Evolutionary conservation across 2,888 invertebrate genomes (phyloP).

Genomic region (Amiota communis): DNA sequence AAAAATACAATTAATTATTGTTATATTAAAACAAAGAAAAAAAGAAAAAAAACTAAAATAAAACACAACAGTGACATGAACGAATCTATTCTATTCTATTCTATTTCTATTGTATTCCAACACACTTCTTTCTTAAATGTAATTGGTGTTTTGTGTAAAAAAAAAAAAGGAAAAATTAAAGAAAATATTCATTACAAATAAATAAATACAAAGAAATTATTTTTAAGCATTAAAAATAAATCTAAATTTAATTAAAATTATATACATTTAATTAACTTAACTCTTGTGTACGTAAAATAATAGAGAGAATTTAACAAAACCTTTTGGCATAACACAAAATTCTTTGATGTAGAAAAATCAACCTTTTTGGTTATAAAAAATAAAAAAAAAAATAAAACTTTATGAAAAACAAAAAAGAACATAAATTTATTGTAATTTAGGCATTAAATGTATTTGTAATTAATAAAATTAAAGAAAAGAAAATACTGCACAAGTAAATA

Average conservation of each 20-base stretch:
- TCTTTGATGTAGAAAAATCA: conserved; percentile 20
- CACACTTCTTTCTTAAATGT: conserved; percentile 15
- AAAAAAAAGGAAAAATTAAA: conserved; percentile 33
- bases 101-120: conserved; percentile 37
- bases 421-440: conserved; percentile 47
- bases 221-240: conserved; percentile 60
- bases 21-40: neutral
- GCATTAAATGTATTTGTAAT: conserved; percentile 46
- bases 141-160: conserved; percentile 41
- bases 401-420: conserved; percentile 43
- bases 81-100: conserved; percentile 42
- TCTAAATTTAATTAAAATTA: conserved; percentile 30
- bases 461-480: conserved; percentile 47
- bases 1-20: conserved; percentile 31
- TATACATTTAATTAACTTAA: too few relatives aligned
- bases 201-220: conserved; percentile 64
- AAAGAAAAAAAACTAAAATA: conserved; percentile 40
- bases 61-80: conserved; percentile 37
- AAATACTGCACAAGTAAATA: conserved; percentile 39
- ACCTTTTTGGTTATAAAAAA: conserved; percentile 44
- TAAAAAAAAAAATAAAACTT: conserved; percentile 39
- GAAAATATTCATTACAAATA: conserved; percentile 43
- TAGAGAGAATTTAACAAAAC: conserved; percentile 43
- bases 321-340: conserved; percentile 39
- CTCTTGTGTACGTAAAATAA: conserved; percentile 12